A percentile compares a stretch with the other conserved stretches of the same genome.
These are phyloP conservation scores for Congeria kusceri DNA, from an alignment of 2,888 invertebrate genomes.

Conservation along the genomic window DNA sequence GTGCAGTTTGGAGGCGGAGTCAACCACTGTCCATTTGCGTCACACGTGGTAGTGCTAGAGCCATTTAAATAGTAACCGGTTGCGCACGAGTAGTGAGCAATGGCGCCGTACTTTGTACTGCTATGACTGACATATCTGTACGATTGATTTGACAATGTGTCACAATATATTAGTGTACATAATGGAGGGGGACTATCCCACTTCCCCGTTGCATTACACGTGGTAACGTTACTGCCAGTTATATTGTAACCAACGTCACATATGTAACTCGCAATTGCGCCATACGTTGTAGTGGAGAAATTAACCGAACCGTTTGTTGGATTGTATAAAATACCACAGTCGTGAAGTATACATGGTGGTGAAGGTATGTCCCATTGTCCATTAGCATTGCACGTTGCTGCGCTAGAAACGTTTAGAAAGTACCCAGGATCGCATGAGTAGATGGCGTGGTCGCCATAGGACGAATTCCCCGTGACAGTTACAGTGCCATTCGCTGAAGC, in stretches of 20 bases:
- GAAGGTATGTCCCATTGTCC: too few relatives aligned
- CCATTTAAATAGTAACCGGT: slow-evolving; percentile 35
- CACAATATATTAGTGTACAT: slow-evolving; percentile 12
- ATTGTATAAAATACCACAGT: slow-evolving; percentile 1
- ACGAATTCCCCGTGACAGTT: too few relatives aligned
- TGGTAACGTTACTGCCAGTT: slow-evolving; percentile 17
- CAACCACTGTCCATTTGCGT: slow-evolving; percentile 36
- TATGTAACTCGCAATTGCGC: slow-evolving; percentile 25
- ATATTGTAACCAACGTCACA: slow-evolving; percentile 42
- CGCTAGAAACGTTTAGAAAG: too few relatives aligned
- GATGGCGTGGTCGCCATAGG: too few relatives aligned
- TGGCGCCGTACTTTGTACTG: slow-evolving; percentile 22
- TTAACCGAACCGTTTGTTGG: neutral
- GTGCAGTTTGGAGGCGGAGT: too few relatives aligned
- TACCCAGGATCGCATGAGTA: too few relatives aligned
- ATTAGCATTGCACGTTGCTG: too few relatives aligned
- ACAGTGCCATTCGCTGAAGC: too few relatives aligned
- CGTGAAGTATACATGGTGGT: neutral
- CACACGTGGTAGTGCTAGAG: slow-evolving; percentile 22
- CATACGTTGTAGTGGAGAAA: slow-evolving; percentile 12
- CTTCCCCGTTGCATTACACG: slow-evolving; percentile 15
- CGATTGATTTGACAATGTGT: too few relatives aligned
- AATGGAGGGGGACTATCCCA: slow-evolving; percentile 36
- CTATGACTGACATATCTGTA: too few relatives aligned
- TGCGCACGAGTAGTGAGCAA: slow-evolving; percentile 30